These are phyloP conservation scores for Sylvia borin DNA, from an alignment of 2,797 vertebrate genomes.

Conservation along the genomic window DNA sequence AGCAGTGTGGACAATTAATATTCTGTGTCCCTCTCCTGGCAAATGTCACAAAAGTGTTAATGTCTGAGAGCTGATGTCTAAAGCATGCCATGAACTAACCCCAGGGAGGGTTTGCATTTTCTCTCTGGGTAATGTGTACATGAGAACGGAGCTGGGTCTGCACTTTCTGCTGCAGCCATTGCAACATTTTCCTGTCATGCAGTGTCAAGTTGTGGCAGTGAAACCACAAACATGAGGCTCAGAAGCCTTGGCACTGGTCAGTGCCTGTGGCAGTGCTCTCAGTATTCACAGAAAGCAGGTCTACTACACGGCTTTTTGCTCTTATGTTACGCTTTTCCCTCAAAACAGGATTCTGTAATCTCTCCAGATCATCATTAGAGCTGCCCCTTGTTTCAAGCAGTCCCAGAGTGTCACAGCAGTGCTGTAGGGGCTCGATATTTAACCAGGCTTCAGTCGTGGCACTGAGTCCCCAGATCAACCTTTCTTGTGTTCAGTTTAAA, in stretches of 20 bases:
- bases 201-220: background rate
- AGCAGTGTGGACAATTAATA: background rate
- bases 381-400: background rate
- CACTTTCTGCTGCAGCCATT: background rate
- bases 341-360: background rate
- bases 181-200: slow-evolving; percentile 19
- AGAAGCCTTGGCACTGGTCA: background rate
- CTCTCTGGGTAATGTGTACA: background rate
- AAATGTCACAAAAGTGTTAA: background rate
- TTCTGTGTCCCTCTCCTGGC: background rate
- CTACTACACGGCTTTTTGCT: background rate
- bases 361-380: background rate
- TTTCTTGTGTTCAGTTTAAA: background rate
- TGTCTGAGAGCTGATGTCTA: background rate
- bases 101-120: background rate
- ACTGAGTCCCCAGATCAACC: background rate
- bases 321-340: background rate
- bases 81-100: background rate
- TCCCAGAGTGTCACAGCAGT: background rate
- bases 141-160: background rate
- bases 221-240: background rate
- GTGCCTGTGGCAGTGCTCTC: background rate
- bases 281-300: background rate
- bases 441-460: background rate
- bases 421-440: background rate